A percentile compares a stretch with the other conserved stretches of the same genome.
Evolutionary conservation across 2,888 invertebrate species (phyloP).

Genomic region (Xanthia togata): DNA sequence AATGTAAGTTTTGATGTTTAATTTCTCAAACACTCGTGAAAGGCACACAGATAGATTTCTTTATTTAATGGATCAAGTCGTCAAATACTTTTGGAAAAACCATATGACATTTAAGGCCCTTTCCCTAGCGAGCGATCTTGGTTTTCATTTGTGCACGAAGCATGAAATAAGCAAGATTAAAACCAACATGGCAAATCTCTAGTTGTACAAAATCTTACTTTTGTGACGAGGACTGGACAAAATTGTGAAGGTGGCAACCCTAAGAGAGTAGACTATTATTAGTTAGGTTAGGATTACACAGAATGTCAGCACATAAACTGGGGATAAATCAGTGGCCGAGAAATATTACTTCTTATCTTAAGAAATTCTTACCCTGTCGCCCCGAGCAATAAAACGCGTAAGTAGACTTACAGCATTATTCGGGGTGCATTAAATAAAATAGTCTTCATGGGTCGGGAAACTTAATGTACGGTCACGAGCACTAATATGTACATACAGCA

Average conservation of each 20-base stretch:
- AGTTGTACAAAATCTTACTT: background rate
- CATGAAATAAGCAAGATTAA: background rate
- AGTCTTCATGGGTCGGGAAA: background rate
- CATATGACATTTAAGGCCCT: too few species aligned
- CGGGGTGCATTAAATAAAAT: constrained; percentile 8
- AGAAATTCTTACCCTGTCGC: constrained; percentile 20
- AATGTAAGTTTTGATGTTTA: too few species aligned
- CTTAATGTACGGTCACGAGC: background rate
- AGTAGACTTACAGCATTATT: constrained; percentile 17
- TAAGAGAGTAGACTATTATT: constrained; percentile 36
- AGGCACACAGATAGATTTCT: too few species aligned
- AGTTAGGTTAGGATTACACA: constrained; percentile 36
- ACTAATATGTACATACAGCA: background rate
- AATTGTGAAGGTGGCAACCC: constrained; percentile 11
- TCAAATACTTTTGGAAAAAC: too few species aligned
- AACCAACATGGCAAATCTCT: background rate
- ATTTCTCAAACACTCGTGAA: too few species aligned
- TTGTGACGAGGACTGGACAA: background rate
- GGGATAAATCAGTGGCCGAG: constrained; percentile 26
- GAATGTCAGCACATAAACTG: constrained; percentile 40
- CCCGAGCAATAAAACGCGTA: constrained; percentile 20
- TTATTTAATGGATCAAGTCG: too few species aligned
- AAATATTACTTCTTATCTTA: constrained; percentile 49
- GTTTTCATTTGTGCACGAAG: background rate
- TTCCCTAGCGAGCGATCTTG: too few species aligned